Conservation (phyloP, 2,113 vertebrate species). For the Saguinus midas region DNA sequence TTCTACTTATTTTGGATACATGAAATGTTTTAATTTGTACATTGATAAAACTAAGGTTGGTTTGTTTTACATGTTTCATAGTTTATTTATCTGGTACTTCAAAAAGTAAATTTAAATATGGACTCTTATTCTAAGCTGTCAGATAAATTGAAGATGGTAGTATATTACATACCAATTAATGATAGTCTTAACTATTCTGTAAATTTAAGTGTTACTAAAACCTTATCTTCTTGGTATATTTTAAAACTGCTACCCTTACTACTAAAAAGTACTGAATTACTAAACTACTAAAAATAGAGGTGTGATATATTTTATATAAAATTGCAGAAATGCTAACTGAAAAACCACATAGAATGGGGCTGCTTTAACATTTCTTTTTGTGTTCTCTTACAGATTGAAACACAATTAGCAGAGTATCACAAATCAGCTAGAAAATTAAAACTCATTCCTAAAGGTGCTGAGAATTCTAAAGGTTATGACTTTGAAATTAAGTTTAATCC, state of each 20-base stretch:
- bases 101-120: constrained; percentile 5
- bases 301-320: not conserved
- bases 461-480: constrained; percentile 93
- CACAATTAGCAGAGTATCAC: constrained; percentile 91
- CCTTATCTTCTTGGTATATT: not conserved
- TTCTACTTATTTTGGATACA: constrained; percentile 9
- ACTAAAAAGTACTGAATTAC: not conserved
- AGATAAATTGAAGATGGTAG: not conserved
- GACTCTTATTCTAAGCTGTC: not conserved
- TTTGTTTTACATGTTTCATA: not conserved
- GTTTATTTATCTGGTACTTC: not conserved
- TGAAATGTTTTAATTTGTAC: not conserved
- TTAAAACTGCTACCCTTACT: not conserved
- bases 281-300: not conserved
- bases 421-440: constrained; percentile 95
- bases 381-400: constrained; percentile 85
- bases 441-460: constrained; percentile 91
- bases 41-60: not conserved
- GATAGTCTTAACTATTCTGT: not conserved
- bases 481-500: constrained; percentile 92
- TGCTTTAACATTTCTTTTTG: constrained; percentile 18
- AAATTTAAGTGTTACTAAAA: not conserved
- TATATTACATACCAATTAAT: not conserved
- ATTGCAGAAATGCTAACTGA: not conserved
- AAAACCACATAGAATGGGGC: not conserved